phyloP scores from a whole-genome alignment of 92 coral and sea anemone species.

The Epizoanthus rinbou region DNA sequence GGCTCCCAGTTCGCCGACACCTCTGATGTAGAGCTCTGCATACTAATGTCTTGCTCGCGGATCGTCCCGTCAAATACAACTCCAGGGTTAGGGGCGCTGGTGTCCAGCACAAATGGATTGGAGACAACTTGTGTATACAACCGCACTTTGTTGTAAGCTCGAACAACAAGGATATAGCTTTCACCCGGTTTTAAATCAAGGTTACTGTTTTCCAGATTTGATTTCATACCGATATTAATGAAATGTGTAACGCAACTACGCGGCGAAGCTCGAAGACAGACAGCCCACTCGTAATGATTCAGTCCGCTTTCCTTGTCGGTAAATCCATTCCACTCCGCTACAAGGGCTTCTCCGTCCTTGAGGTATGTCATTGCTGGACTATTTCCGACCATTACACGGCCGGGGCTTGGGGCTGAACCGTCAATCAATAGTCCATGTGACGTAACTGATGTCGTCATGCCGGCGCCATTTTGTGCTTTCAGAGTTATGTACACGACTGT shows the following conservation, averaged over 20 bases:
- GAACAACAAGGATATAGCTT: conserved; percentile 68
- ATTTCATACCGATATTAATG: conserved; percentile 59
- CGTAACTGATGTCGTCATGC: conserved; percentile 53
- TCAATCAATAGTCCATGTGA: conserved; percentile 76
- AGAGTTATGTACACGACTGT: conserved; percentile 59
- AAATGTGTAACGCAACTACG: conserved; percentile 72
- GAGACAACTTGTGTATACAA: conserved; percentile 70
- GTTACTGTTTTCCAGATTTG: conserved; percentile 53
- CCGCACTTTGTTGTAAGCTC: conserved; percentile 83
- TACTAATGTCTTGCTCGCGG: conserved; percentile 47
- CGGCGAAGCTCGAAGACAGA: conserved; percentile 57
- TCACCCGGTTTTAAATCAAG: conserved; percentile 79
- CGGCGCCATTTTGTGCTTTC: conserved; percentile 80
- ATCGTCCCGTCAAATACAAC: conserved; percentile 77
- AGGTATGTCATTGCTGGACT: conserved; percentile 56
- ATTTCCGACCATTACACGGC: conserved; percentile 73
- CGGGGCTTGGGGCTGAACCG: conserved; percentile 71
- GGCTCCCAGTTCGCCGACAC: conserved; percentile 90
- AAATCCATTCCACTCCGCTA: conserved; percentile 84
- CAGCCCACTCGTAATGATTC: conserved; percentile 79
- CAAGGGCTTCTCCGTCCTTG: conserved; percentile 58
- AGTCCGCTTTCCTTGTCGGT: conserved; percentile 80
- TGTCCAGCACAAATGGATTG: conserved; percentile 73
- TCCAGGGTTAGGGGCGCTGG: conserved; percentile 65
- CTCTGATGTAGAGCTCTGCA: conserved; percentile 79